Percentiles rank a stretch among this genome's conserved stretches.
phyloP scores from a whole-genome alignment of 2,113 vertebrate genomes.

The Menura novaehollandiae region DNA sequence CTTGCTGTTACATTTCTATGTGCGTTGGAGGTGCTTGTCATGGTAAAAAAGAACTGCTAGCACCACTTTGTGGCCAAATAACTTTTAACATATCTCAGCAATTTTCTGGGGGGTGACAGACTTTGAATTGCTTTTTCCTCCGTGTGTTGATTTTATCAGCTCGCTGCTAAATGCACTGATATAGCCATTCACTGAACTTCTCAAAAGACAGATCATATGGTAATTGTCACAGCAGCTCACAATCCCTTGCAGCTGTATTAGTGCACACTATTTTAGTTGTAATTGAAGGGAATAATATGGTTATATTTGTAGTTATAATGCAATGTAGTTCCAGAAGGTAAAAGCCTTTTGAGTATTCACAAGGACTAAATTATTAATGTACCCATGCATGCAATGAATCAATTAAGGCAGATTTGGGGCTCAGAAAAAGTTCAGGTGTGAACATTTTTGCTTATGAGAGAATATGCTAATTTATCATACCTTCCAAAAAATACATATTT shows the following conservation, averaged over 20 bases:
- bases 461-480: not conserved
- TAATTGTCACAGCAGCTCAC: not conserved
- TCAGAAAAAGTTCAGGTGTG: not conserved
- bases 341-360: not conserved
- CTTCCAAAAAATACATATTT: not conserved
- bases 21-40: not conserved
- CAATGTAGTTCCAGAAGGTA: not conserved
- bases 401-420: not conserved
- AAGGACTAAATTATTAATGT: not conserved
- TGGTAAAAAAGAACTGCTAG: not conserved
- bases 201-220: not conserved
- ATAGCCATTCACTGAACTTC: not conserved
- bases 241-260: not conserved
- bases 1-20: not conserved
- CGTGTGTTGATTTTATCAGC: not conserved
- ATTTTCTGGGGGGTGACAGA: not conserved
- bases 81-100: not conserved
- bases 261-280: not conserved
- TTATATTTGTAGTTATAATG: not conserved
- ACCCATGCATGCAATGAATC: not conserved
- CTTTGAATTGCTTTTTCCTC: not conserved
- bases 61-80: slow-evolving; percentile 9
- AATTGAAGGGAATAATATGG: not conserved
- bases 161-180: not conserved
- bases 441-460: not conserved